Evolutionary conservation across 2,113 vertebrate species (phyloP).

Genomic region (Chionomys nivalis): DNA sequence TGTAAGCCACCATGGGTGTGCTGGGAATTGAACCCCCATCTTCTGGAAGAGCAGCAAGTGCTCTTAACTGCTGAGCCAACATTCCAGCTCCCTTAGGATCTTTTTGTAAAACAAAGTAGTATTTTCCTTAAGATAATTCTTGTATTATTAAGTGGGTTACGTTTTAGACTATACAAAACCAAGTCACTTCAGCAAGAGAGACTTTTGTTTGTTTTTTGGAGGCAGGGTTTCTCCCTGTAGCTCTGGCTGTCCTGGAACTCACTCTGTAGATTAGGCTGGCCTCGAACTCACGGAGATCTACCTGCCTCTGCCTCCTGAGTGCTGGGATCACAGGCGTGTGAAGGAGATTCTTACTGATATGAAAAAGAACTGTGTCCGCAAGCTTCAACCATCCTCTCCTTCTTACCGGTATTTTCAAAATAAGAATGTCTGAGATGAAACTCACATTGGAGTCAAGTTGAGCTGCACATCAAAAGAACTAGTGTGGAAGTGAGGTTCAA

Average conservation of each 20-base stretch:
- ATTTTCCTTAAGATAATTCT: background rate
- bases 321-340: background rate
- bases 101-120: background rate
- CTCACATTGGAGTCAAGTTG: background rate
- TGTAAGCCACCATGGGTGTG: background rate
- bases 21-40: background rate
- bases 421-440: background rate
- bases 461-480: background rate
- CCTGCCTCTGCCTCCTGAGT: background rate
- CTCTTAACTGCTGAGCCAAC: background rate
- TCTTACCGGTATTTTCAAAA: background rate
- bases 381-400: background rate
- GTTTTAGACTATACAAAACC: background rate
- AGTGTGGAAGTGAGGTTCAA: background rate
- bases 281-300: background rate
- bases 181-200: no score
- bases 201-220: background rate
- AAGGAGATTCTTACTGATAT: background rate
- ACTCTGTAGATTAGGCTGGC: background rate
- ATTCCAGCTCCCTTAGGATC: background rate
- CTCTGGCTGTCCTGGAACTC: background rate
- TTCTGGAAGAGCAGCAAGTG: background rate
- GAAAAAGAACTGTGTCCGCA: background rate
- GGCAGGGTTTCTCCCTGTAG: background rate
- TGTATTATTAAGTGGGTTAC: background rate